Percentiles rank a stretch among this genome's conserved stretches.
Conservation (phyloP, 2,888 invertebrate species). For the Erpobdella octoculata region DNA sequence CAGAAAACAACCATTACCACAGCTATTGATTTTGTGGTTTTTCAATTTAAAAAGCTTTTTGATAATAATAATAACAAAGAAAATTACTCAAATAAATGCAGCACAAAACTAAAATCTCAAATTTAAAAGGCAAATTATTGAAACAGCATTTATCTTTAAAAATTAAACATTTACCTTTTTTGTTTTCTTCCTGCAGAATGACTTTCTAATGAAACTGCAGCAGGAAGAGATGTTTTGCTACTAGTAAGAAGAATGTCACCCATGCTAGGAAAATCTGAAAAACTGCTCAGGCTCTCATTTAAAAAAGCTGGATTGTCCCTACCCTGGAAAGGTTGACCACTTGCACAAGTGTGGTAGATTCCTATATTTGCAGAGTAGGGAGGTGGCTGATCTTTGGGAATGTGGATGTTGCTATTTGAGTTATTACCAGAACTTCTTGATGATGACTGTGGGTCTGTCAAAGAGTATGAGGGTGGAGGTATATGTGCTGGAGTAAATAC, state of each 20-base stretch:
- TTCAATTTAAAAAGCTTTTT: too few species aligned
- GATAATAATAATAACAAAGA: too few species aligned
- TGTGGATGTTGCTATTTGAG: too few species aligned
- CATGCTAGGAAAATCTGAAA: conserved; percentile 11
- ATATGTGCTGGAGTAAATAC: too few species aligned
- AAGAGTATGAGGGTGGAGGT: too few species aligned
- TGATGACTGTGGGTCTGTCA: too few species aligned
- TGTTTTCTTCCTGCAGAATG: not conserved
- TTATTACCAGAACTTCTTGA: too few species aligned
- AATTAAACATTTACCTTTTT: not conserved
- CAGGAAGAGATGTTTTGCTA: conserved; percentile 5
- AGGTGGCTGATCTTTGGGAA: not conserved
- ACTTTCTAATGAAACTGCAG: not conserved
- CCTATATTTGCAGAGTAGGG: not conserved
- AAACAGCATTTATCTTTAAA: not conserved
- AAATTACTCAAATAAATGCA: too few species aligned
- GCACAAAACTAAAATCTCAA: too few species aligned
- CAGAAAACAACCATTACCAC: too few species aligned
- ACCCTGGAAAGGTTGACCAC: not conserved
- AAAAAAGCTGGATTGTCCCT: conserved; percentile 13
- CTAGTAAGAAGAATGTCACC: not conserved
- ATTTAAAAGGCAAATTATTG: too few species aligned
- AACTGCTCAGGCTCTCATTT: conserved; percentile 3
- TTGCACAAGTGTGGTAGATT: not conserved
- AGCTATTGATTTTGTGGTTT: too few species aligned